Evolutionary conservation across 2,888 invertebrate genomes (phyloP), one percentile per base, ranked within the genome.

Genomic region (Melolontha melolontha): DNA sequence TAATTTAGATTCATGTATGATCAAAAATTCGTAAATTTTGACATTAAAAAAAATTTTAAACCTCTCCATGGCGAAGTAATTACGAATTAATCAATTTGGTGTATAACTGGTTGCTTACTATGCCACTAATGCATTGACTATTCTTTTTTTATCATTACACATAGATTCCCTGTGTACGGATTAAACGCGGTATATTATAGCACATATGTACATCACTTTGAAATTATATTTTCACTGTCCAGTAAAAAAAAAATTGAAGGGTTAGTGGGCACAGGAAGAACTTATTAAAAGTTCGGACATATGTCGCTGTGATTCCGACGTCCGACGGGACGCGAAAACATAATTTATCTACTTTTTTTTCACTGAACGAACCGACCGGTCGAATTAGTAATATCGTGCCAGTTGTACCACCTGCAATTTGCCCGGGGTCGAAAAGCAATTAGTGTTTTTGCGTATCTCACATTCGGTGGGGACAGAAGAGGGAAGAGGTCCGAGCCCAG

Each of bases 381-480:
- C 72, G 72, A 75, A 75, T 76, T 76, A 74, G 75, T 76, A 76
- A 76, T 75, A 75, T 74, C 75, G 74, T 73, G 74, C 47, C 81
- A 81, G 81, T 79, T 79, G 81, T 80, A 81, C 80, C 82, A 82
- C 82, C 82, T 82, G 82, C 81, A 81, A 81, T 82, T 81, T 81
- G 82, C 80, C 78, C 76, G 73, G 75, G 77, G 81, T 79, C 80
- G 81, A 78, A 81, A 82, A 81, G 82, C 81, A 82, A 82, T 82
- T 82, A 82, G 82, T 79, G 81, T 81, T 81, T 82, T 82, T 82
- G 81, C 80, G 79, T 78, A 79, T 79, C 80, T 80, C 82, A 81
- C 82, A 81, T 80, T 81, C 78, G 74, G 76, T 75, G 76, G 64
- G 68, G 75, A 78, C 76, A 10, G 34, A 6, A 34, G 34, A 34